phyloP scores from a whole-genome alignment of 2,113 vertebrate genomes.

The Passer montanus region DNA sequence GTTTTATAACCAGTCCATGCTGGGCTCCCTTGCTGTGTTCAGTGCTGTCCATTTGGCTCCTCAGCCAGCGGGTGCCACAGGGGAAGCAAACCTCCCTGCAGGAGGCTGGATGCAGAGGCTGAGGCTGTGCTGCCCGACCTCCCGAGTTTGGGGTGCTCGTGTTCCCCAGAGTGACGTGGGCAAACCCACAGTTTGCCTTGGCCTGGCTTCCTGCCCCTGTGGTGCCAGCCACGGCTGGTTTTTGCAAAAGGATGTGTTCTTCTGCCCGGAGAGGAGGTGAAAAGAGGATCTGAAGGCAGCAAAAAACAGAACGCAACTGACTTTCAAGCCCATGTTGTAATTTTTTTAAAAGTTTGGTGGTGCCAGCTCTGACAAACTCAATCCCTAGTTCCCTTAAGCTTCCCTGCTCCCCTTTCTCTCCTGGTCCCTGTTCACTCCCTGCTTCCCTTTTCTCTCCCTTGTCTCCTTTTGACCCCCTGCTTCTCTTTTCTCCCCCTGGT shows the following conservation, averaged over 20 bases:
- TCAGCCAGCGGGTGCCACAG: background rate
- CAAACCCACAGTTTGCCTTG: background rate
- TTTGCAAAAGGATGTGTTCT: background rate
- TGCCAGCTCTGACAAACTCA: background rate
- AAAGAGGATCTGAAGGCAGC: slow-evolving; percentile 1
- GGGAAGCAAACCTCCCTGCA: background rate
- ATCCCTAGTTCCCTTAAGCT: background rate
- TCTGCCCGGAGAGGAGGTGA: background rate
- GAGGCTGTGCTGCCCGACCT: background rate
- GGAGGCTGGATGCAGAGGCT: background rate
- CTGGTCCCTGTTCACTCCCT: accelerated
- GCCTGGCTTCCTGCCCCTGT: background rate
- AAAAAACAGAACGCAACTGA: background rate
- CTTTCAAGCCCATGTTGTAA: accelerated
- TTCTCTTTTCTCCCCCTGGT: background rate
- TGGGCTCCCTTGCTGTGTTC: background rate
- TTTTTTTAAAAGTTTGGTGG: background rate
- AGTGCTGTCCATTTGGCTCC: background rate
- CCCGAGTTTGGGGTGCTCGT: accelerated
- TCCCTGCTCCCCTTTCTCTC: background rate
- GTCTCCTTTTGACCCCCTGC: background rate
- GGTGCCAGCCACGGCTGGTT: background rate
- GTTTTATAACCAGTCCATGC: background rate
- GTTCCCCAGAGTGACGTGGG: background rate
- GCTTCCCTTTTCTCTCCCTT: background rate